A percentile compares a stretch with the other conserved stretches of the same genome.
Conservation (phyloP, 1,140 invertebrate species). For the Drosophila rhopaloa region DNA sequence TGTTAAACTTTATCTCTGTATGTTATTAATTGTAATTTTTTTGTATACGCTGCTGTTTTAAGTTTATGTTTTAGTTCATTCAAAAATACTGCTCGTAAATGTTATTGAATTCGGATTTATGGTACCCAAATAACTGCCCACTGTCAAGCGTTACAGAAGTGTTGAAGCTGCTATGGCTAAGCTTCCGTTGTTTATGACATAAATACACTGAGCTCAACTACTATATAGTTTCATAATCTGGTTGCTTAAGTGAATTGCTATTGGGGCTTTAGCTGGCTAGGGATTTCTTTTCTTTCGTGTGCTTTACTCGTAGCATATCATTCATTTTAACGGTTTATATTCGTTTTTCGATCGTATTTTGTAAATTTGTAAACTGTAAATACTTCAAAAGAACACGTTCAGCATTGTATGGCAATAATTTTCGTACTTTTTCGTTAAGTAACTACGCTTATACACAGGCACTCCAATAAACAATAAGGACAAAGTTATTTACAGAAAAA, state of each 20-base stretch:
- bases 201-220: constrained; percentile 7
- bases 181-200: constrained; percentile 27
- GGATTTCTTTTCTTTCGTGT: neutral
- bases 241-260: neutral
- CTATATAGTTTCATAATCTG: constrained; percentile 6
- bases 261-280: neutral
- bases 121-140: constrained; percentile 55
- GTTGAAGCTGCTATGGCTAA: constrained; percentile 52
- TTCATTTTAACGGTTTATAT: neutral
- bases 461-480: neutral
- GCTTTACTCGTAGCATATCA: no score
- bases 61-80: constrained; percentile 40
- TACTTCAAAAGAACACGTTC: constrained; percentile 72
- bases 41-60: constrained; percentile 49
- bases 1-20: constrained; percentile 22
- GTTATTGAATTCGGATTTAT: constrained; percentile 54
- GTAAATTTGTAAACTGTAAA: no score
- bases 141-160: constrained; percentile 26
- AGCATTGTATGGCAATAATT: constrained; percentile 49
- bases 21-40: neutral
- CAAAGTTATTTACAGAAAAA: constrained; percentile 6
- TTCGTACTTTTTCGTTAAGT: constrained; percentile 13
- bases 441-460: constrained; percentile 7
- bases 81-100: constrained; percentile 73
- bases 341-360: constrained; percentile 12